Conservation (phyloP, 1,140 invertebrate genomes). For the Micrasema minimum region DNA sequence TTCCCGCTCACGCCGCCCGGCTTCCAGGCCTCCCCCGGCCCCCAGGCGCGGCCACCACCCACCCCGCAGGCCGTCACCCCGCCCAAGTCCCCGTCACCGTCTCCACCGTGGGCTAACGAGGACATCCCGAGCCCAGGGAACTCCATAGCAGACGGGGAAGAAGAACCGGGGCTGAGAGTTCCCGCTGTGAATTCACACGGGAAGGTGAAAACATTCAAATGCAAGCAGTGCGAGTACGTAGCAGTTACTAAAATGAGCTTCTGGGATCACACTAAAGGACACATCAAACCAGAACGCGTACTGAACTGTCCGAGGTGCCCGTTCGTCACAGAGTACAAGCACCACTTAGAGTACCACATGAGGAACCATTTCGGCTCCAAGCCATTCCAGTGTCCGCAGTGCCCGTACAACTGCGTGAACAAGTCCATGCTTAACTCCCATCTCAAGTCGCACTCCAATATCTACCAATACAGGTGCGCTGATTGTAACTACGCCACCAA, state of each 20-base stretch:
- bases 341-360: constrained; percentile 97
- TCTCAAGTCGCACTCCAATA: constrained; percentile 96
- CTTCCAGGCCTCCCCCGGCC: constrained; percentile 61
- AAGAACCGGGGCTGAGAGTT: constrained; percentile 73
- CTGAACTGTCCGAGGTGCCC: constrained; percentile 92
- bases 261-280: constrained; percentile 90
- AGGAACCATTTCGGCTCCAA: constrained; percentile 96
- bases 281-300: constrained; percentile 94
- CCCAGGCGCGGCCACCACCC: constrained; percentile 57
- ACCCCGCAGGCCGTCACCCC: constrained; percentile 63
- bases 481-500: constrained; percentile 98
- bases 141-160: constrained; percentile 69
- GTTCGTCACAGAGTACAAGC: constrained; percentile 99
- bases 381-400: constrained; percentile 95
- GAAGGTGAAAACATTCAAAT: constrained; percentile 88
- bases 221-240: constrained; percentile 90
- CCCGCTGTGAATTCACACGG: constrained; percentile 84
- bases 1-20: constrained; percentile 60
- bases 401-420: constrained; percentile 94
- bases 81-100: constrained; percentile 65
- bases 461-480: constrained; percentile 95
- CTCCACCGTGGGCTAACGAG: constrained; percentile 59
- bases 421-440: constrained; percentile 99
- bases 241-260: constrained; percentile 90
- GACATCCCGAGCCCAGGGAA: constrained; percentile 64